These are phyloP conservation scores for Aphidoletes aphidimyza DNA, from an alignment of 2,888 invertebrate genomes.

Conservation along the genomic window DNA sequence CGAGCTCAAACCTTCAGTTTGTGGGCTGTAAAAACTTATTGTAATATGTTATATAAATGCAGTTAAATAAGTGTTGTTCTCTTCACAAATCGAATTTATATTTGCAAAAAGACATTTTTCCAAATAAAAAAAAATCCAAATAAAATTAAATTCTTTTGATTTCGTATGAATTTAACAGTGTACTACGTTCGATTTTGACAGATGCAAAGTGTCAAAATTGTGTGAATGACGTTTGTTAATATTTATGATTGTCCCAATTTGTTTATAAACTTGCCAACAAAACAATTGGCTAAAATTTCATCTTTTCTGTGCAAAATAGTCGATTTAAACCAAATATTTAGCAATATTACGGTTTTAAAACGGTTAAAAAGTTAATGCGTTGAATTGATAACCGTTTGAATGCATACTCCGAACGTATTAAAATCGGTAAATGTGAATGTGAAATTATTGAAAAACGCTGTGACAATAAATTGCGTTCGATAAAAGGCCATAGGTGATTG, in stretches of 20 bases:
- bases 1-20: too few relatives aligned
- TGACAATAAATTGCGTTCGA: conserved; percentile 17
- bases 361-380: neutral
- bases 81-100: too few relatives aligned
- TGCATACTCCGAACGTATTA: neutral
- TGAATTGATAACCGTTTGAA: neutral
- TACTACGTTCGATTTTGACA: neutral
- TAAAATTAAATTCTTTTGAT: neutral
- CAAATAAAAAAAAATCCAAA: too few relatives aligned
- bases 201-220: neutral
- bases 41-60: too few relatives aligned
- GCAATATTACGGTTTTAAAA: neutral
- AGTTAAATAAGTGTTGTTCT: too few relatives aligned
- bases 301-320: neutral
- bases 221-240: conserved; percentile 21
- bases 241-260: conserved; percentile 39
- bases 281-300: conserved; percentile 41
- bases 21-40: too few relatives aligned
- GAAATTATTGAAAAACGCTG: neutral
- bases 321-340: neutral
- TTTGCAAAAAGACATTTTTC: too few relatives aligned
- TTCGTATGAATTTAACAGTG: neutral
- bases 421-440: neutral
- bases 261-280: conserved; percentile 53
- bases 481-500: neutral